Percentiles rank a stretch among this genome's conserved stretches.
Conservation (phyloP, 1,140 invertebrate species). For the Euwallacea fornicatus region DNA sequence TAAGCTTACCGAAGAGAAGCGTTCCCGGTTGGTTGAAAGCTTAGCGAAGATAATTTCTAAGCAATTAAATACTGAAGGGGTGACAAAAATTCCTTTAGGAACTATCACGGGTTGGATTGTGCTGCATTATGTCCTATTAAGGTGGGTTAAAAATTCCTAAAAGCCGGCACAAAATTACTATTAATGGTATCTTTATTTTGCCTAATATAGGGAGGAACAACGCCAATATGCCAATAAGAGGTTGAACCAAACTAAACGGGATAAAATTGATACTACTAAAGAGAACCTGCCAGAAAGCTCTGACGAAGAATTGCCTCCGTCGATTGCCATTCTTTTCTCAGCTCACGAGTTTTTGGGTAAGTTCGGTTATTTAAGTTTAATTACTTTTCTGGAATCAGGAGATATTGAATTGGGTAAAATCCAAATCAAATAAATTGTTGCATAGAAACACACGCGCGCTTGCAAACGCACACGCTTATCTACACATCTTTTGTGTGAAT, state of each 20-base stretch:
- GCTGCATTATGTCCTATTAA: constrained; percentile 74
- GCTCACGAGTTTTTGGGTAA: constrained; percentile 84
- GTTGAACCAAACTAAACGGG: constrained; percentile 43
- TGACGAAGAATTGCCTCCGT: constrained; percentile 66
- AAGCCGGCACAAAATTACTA: constrained; percentile 10
- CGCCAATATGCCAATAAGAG: constrained; percentile 56
- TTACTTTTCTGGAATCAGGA: not conserved
- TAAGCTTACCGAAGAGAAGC: constrained; percentile 58
- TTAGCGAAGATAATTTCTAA: constrained; percentile 73
- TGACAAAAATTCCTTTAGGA: constrained; percentile 68
- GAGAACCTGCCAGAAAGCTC: constrained; percentile 31
- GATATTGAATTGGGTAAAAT: too few species aligned
- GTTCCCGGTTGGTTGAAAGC: constrained; percentile 71
- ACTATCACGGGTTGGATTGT: constrained; percentile 81
- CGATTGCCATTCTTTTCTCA: constrained; percentile 76
- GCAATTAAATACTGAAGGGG: constrained; percentile 68
- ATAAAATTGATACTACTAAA: constrained; percentile 35
- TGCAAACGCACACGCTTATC: too few species aligned
- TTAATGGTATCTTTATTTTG: not conserved
- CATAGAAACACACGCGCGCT: too few species aligned
- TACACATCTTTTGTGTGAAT: too few species aligned
- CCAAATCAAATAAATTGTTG: too few species aligned
- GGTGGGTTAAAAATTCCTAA: constrained; percentile 53
- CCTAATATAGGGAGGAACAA: constrained; percentile 54
- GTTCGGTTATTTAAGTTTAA: constrained; percentile 17